Conservation (phyloP, 2,113 vertebrate species). For the Zeus faber region DNA sequence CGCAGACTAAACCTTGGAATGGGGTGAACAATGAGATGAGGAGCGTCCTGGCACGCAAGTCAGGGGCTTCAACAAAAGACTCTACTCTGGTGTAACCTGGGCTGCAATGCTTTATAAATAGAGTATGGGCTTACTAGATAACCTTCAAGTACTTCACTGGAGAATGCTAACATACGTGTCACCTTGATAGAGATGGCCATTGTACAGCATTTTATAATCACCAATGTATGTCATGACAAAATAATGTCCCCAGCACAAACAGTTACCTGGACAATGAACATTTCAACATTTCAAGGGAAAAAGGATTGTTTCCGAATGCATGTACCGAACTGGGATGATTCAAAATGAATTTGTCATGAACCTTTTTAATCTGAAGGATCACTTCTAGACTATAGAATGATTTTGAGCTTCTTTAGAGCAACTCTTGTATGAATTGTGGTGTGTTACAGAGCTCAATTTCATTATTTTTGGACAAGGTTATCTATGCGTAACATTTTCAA, state of each 20-base stretch:
- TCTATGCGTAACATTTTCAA: too few species aligned
- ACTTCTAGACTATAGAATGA: not conserved
- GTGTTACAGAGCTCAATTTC: too few species aligned
- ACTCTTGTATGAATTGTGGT: too few species aligned
- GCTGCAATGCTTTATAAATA: not conserved
- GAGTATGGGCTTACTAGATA: not conserved
- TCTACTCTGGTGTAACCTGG: constrained; percentile 85
- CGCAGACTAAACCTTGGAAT: constrained; percentile 77
- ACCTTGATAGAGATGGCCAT: constrained; percentile 1
- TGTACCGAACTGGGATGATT: not conserved
- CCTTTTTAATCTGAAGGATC: too few species aligned
- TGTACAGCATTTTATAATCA: too few species aligned
- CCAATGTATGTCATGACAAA: too few species aligned
- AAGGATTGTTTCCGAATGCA: too few species aligned
- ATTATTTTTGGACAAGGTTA: too few species aligned
- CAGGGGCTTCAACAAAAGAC: constrained; percentile 74
- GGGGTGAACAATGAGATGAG: constrained; percentile 81
- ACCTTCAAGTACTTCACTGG: not conserved
- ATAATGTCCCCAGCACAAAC: too few species aligned
- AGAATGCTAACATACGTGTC: constrained; percentile 1
- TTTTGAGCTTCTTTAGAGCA: not conserved
- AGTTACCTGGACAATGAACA: too few species aligned
- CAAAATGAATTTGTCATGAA: not conserved
- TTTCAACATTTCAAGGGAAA: too few species aligned
- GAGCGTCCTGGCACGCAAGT: constrained; percentile 72